These are phyloP conservation scores for Oscheius myriophilus DNA, from an alignment of 2,888 invertebrate species.

Conservation along the genomic window DNA sequence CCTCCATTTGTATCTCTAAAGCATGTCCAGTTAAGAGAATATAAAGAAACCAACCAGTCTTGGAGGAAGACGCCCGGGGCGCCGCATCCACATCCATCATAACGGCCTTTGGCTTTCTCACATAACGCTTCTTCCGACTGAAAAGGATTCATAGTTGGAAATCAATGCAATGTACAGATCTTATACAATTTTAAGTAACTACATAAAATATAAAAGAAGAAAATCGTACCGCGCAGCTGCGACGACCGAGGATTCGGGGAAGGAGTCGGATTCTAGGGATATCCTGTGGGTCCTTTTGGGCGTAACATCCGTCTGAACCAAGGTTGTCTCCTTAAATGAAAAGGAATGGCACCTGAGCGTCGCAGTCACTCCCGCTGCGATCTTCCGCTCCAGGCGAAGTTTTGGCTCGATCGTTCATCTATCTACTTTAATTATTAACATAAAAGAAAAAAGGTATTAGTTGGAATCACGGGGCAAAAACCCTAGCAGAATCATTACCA, in stretches of 20 bases:
- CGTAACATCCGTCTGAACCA: too few relatives aligned
- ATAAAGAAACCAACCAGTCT: slow-evolving; percentile 7
- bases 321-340: too few relatives aligned
- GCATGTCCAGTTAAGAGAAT: not conserved
- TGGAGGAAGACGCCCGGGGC: not conserved
- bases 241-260: slow-evolving; percentile 41
- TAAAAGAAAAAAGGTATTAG: too few relatives aligned
- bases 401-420: too few relatives aligned
- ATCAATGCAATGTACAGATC: not conserved
- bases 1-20: slow-evolving; percentile 9
- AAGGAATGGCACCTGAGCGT: too few relatives aligned
- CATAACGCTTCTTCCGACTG: slow-evolving; percentile 34
- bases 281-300: slow-evolving; percentile 40
- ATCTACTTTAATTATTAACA: too few relatives aligned
- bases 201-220: not conserved
- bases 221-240: slow-evolving; percentile 29
- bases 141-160: not conserved
- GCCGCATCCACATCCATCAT: slow-evolving; percentile 26
- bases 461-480: too few relatives aligned
- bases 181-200: too few relatives aligned
- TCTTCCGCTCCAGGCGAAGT: too few relatives aligned
- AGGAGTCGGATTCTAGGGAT: slow-evolving; percentile 56
- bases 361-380: too few relatives aligned
- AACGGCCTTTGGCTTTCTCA: slow-evolving; percentile 16
- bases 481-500: not conserved